Evolutionary conservation across 1,140 invertebrate species (phyloP), one percentile per base, ranked within the genome.

Genomic region (Pectinophora gossypiella): DNA sequence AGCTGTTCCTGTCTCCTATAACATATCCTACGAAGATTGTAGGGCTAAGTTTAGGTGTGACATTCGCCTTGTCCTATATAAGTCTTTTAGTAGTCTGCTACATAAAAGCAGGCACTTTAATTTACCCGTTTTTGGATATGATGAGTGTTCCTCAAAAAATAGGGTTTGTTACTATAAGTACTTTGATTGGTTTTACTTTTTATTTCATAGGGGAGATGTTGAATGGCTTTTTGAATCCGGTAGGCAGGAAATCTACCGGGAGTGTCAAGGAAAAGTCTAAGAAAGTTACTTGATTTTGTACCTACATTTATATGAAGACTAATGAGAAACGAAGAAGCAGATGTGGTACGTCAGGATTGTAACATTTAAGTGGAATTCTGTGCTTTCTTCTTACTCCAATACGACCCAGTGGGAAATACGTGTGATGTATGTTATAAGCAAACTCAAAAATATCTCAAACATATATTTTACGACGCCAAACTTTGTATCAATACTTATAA

Each of bases 91-190:
- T 91, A 93, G 78, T 92, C 32, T 89, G 95, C 27, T 92, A 93
- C 65, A 79, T 89, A 50, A 89, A 91, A 46, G 91, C 91, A 16
- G 91, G 91, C 32, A 66, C 91, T 16, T 97, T 95, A 95, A 94
- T 95, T 0, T 97, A 97, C 73, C 95, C 95, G 0, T 88, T 97
- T 15, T 88, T 97, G 56, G 88, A 92, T 18, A 90, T 95, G 0
- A 72, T 98, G 19, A 91, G 91, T 56, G 84, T 91, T 54, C 90
- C 92, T 0, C 70, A 91, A 42, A 90, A 94, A 58, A 88, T 92
- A 15, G 65, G 92, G 0, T 97, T 97, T 85, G 91, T 95, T 54
- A 53, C 74, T 1, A 71, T 81, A 3, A 85, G 90, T 40, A 67
- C 92, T 0, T 63, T 69, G 1, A 76, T 92, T 42, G 86, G 81